phyloP scores from a whole-genome alignment of 1,140 invertebrate genomes.

The Holcopasites calliopsidis region DNA sequence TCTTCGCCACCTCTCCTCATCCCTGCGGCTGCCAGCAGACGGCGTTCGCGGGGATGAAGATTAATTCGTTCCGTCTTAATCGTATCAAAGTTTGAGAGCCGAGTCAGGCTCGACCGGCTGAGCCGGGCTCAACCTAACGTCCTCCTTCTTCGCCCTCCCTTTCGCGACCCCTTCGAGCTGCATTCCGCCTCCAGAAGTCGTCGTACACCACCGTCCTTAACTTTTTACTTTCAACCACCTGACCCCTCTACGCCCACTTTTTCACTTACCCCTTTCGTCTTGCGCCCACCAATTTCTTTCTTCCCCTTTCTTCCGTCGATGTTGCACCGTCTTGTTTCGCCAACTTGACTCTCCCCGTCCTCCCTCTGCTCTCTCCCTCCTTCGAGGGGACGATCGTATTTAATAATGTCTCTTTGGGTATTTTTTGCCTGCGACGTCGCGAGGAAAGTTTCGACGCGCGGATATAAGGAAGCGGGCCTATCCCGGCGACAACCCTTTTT shows the following conservation, averaged over 20 bases:
- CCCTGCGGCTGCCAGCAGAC: constrained; percentile 68
- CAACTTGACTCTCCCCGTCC: background rate
- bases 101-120: constrained; percentile 68
- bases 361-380: background rate
- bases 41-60: constrained; percentile 77
- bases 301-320: background rate
- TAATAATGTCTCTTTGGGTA: constrained; percentile 77
- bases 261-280: constrained; percentile 48
- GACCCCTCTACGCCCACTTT: constrained; percentile 46
- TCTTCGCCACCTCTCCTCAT: constrained; percentile 63
- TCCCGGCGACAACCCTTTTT: constrained; percentile 77
- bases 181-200: constrained; percentile 48
- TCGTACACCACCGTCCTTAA: constrained; percentile 58
- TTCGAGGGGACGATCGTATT: constrained; percentile 77
- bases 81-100: constrained; percentile 80
- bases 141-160: constrained; percentile 24
- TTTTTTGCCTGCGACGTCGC: constrained; percentile 72
- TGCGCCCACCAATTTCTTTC: background rate
- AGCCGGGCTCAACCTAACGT: constrained; percentile 64
- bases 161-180: constrained; percentile 46
- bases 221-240: constrained; percentile 70
- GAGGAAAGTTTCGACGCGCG: constrained; percentile 54
- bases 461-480: constrained; percentile 41
- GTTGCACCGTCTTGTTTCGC: background rate
- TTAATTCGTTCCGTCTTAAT: constrained; percentile 81